These are phyloP conservation scores for Trinorchestia longiramus DNA, from an alignment of 1,140 invertebrate genomes.

Conservation along the genomic window DNA sequence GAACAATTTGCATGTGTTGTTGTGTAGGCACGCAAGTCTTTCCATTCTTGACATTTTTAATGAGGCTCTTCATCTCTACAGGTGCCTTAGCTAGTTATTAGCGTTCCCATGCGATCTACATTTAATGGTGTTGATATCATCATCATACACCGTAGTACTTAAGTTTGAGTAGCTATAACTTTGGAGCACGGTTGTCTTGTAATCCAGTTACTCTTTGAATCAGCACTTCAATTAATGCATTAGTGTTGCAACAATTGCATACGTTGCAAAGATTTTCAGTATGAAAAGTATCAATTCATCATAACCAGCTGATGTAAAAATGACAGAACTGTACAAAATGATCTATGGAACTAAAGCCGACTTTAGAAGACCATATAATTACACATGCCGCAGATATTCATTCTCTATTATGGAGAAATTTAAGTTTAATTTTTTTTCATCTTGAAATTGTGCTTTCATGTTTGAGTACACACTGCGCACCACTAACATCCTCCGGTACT, in stretches of 20 bases:
- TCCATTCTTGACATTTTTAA: not conserved
- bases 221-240: no score
- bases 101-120: not conserved
- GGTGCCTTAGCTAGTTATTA: not conserved
- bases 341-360: no score
- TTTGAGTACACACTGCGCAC: no score
- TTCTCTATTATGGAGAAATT: no score
- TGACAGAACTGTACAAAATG: not conserved
- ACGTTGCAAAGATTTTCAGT: not conserved
- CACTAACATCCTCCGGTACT: no score
- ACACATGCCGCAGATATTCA: no score
- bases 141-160: not conserved
- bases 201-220: not conserved
- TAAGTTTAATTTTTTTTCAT: no score
- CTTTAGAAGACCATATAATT: no score
- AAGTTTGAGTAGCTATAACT: not conserved
- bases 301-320: not conserved
- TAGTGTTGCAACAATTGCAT: no score
- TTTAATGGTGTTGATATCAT: not conserved
- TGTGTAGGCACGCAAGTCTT: not conserved
- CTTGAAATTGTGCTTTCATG: no score
- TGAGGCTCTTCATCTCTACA: slow-evolving; percentile 13
- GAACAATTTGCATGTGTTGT: slow-evolving; percentile 20
- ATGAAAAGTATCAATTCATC: not conserved
- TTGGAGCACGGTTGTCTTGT: not conserved